Base-by-base conservation (phyloP, 2,113 vertebrate species). In the Prolemur simus region DNA sequence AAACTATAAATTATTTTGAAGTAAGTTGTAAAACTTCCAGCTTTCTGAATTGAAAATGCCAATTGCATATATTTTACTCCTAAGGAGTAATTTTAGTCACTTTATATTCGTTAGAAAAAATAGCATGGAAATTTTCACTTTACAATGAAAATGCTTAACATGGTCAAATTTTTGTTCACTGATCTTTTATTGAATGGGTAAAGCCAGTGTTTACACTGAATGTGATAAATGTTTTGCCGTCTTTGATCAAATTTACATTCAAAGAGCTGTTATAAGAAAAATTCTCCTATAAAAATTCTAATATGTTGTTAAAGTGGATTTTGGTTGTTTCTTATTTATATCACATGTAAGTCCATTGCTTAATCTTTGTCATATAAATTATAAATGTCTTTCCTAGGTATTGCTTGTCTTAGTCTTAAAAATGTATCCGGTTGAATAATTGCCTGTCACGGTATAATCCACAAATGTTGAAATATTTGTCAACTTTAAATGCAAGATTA, bases 351-450 rank as follows among this genome's bases (percentile, higher is more conserved):
- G 89, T 74, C 11, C 90, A 52, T 97, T 96, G 66, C 64, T 63
- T 74, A 84, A 80, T 96, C 92, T 96, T 96, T 95, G 32, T 96
- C 91, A 71, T 27, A 3, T 97, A 91, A 95, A 63, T 91, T 97
- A 95, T 80, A 92, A 96, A 95, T 77, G 21, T 74, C 80, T 97
- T 87, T 95, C n/a, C 10, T 80, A 89, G 8, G 56, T 97, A 54
- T 91, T 96, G 56, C 64, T 96, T 98, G 87, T 96, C 68, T 97
- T 92, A 89, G 86, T 95, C 42, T 96, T 97, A 90, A 97, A 96
- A 91, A 92, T 63, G 47, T 87, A 81, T 94, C 76, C 91, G 66
- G 66, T 10, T 96, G 96, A 97, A 80, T 95, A 96, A 95, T 95
- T 66, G n/a, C 82, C 27, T 96, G 58, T 66, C 68, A 82, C 29